Evolutionary conservation across 1,140 invertebrate genomes (phyloP), one percentile per base, ranked within the genome.

Genomic region (Ridgeia piscesae): DNA sequence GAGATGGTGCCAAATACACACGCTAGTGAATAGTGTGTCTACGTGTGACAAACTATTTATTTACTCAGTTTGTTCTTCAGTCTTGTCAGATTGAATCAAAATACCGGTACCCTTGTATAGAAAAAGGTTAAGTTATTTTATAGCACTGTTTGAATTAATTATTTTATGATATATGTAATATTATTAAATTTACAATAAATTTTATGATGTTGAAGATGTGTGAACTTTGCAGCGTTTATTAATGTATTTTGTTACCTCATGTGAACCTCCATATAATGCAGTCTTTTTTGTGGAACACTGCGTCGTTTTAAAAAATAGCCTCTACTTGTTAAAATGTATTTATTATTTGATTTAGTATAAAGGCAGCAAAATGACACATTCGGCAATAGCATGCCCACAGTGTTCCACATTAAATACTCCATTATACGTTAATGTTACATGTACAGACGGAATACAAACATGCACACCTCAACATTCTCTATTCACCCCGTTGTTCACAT

Each of bases 141-240:
- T 77, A 77, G 58, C 58, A 77, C 58, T 77, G 58, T 77, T 77
- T 77, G 58, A 77, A 77, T 77, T 77, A 77, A 77, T 77, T 77
- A 77, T 77, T 77, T 77, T 77, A 77, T 11, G 11, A 42, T 42
- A 42, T 14, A 77, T 77, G 58, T 31, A 77, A 77, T 77, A 21
- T 77, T 77, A 77, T 77, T 77, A 77, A 77, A 77, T 77, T 77
- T 77, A 77, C 58, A 77, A 77, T 77, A 77, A 77, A 77, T 77
- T n/a, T 77, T 77, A 77, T 77, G 58, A 77, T 77, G 58, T 77
- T 4, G 58, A 77, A 77, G 27, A 77, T 77, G 14, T 77, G 58
- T 6, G 11, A 11, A 77, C 11, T 77, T 77, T 27, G 58, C 58
- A 77, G 58, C 58, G 27, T 77, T 77, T 77, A 77, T 21, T 77